Evolutionary conservation across 2,888 invertebrate genomes (phyloP), one percentile per base, ranked within the genome.

Genomic region (Saturnia japonica): DNA sequence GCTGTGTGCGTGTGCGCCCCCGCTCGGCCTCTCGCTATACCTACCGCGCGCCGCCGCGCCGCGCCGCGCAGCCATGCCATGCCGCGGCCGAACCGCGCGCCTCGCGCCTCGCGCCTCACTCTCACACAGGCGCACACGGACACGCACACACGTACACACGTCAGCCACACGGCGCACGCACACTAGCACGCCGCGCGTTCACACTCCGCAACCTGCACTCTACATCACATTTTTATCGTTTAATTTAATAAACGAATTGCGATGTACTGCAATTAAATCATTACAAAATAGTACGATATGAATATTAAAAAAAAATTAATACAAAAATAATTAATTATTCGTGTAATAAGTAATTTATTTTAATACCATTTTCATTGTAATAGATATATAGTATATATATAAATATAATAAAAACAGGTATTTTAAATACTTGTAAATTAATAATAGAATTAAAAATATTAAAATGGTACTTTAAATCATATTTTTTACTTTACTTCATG

Each of bases 21-120:
- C 87, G 87, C 87, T 85, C 88, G 87, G 88, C 89, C 88, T 87
- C 89, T 85, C 86, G 80, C 82, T 82, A 80, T 82, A 84, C 87
- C 85, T 85, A 85, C 87, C 87, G 86, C 85, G 77, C 79, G 77
- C 83, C 79, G 74, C 78, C 77, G 81, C 81, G 77, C 78, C 74
- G 75, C 77, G 74, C 79, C 72, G 71, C n/a, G n/a, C n/a, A n/a
- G n/a, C n/a, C n/a, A n/a, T n/a, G 76, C 64, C 75, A 72, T 78
- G 71, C 76, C 74, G 73, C 66, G 47, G 43, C 43, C 43, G 43
- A 8, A 74, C 70, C 78, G 73, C 77, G 68, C 79, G 9, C 66
- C 67, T 72, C 71, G n/a, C 51, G 76, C 66, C 75, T 72, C 79
- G 72, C 76, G 74, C 45, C 45, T 16, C 45, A n/a, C n/a, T n/a